Evolutionary conservation across 2,113 vertebrate genomes (phyloP).

Genomic region (Ploceus nigricollis): DNA sequence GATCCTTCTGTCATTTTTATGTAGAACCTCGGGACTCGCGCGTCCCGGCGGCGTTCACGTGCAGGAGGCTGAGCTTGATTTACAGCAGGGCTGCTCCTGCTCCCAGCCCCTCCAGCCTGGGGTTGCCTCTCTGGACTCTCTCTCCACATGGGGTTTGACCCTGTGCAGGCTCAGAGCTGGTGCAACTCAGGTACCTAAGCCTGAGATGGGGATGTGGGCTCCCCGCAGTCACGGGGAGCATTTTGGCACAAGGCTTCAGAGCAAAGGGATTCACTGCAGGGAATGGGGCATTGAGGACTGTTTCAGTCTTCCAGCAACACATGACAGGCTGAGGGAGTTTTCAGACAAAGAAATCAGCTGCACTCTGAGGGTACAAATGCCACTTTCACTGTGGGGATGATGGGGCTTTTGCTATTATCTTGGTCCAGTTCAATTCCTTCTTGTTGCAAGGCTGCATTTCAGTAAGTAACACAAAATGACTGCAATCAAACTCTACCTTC

Average conservation of each 20-base stretch:
- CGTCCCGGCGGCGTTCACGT: accelerated
- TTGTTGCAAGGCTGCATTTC: not conserved
- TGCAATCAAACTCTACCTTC: not conserved
- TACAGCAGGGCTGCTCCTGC: not conserved
- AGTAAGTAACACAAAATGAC: not conserved
- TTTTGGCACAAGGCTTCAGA: not conserved
- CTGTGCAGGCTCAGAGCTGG: not conserved
- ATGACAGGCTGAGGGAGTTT: not conserved
- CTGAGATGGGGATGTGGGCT: accelerated
- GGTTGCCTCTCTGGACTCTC: not conserved
- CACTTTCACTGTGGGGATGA: not conserved
- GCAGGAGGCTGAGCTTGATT: not conserved
- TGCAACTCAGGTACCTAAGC: accelerated
- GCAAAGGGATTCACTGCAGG: not conserved
- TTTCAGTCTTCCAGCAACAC: not conserved
- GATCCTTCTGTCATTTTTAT: not conserved
- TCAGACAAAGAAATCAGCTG: not conserved
- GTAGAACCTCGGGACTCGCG: not conserved
- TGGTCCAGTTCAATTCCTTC: not conserved
- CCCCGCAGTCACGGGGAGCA: accelerated
- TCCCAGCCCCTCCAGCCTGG: not conserved
- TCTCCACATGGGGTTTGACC: accelerated
- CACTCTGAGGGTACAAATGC: not conserved
- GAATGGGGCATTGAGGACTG: not conserved
- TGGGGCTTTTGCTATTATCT: not conserved